These are phyloP conservation scores for Premnoplex brunnescens DNA, from an alignment of 2,797 vertebrate species.

Conservation along the genomic window DNA sequence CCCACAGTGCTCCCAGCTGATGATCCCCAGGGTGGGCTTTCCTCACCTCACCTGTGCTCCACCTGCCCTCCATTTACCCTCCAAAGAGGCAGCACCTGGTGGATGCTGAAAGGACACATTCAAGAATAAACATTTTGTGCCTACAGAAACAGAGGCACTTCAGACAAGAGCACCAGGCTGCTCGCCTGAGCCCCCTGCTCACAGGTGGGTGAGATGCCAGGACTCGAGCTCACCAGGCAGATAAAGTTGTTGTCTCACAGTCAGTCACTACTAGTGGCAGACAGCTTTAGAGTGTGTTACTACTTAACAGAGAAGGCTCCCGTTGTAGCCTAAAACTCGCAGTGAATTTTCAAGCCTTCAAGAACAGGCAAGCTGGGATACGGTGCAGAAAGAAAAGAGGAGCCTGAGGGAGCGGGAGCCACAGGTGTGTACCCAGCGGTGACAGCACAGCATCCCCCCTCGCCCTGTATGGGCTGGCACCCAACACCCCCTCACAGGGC, in stretches of 20 bases:
- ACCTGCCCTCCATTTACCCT: neutral
- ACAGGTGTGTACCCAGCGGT: fast-evolving
- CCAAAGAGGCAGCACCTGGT: neutral
- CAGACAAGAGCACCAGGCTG: fast-evolving
- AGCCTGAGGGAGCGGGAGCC: neutral
- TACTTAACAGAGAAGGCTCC: neutral
- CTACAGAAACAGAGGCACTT: too few relatives aligned
- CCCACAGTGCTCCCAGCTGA: neutral
- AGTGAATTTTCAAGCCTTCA: neutral
- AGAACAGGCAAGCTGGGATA: fast-evolving
- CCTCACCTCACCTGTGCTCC: neutral
- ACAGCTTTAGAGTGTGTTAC: fast-evolving
- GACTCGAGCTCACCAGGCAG: neutral
- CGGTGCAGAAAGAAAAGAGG: neutral
- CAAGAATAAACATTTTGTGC: too few relatives aligned
- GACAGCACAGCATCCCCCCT: fast-evolving
- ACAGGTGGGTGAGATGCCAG: neutral
- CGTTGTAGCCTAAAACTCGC: neutral
- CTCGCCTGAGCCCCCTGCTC: fast-evolving
- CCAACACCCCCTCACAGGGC: fast-evolving
- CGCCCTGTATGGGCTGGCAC: neutral
- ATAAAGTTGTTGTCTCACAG: fast-evolving
- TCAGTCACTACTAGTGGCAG: fast-evolving
- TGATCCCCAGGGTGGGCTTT: fast-evolving
- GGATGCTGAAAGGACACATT: neutral